These are phyloP conservation scores for Stigmatopora nigra DNA, from an alignment of 2,113 vertebrate species.

Conservation along the genomic window DNA sequence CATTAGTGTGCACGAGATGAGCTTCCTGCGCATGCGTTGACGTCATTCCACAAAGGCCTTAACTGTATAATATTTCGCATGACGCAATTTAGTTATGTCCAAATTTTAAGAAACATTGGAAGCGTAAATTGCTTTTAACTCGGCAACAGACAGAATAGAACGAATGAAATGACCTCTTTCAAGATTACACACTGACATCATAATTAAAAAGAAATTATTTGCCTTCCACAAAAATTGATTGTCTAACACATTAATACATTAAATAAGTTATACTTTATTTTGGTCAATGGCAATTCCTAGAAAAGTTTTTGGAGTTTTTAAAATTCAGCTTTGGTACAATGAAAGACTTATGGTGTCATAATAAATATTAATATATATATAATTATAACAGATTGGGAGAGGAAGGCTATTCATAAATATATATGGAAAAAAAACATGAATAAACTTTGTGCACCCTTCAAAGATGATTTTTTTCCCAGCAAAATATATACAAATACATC, in stretches of 20 bases:
- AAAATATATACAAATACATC: no score
- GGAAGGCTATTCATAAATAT: no score
- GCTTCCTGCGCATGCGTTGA: slow-evolving; percentile 28
- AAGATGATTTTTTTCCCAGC: no score
- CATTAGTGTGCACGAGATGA: slow-evolving; percentile 21
- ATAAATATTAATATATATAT: no score
- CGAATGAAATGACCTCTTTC: neutral
- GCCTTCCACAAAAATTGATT: neutral
- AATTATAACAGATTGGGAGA: no score
- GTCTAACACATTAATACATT: neutral
- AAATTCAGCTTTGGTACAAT: neutral
- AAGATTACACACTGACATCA: neutral
- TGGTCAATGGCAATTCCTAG: neutral
- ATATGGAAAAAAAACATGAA: no score
- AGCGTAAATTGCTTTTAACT: neutral
- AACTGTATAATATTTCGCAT: neutral
- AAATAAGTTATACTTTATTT: no score
- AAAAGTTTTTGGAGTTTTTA: neutral
- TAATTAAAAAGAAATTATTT: neutral
- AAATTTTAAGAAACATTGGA: neutral
- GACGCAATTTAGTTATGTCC: neutral
- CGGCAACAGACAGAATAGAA: no score
- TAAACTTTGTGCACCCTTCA: no score
- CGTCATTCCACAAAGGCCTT: neutral
- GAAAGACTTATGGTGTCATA: no score